Evolutionary conservation across 2,113 vertebrate genomes (phyloP).

Genomic region (Platichthys flesus): DNA sequence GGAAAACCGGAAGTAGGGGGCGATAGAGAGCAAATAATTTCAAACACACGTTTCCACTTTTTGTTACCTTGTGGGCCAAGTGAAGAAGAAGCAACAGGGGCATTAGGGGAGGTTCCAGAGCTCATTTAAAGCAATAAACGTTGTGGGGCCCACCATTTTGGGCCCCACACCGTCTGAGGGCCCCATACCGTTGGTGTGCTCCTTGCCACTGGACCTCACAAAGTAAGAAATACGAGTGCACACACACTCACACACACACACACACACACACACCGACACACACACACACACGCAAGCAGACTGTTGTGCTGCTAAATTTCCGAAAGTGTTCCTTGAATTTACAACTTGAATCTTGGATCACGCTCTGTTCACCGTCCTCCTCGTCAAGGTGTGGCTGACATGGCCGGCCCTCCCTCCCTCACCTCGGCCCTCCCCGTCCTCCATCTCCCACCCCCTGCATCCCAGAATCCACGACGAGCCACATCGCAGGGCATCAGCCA

Average conservation of each 20-base stretch:
- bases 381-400: constrained; percentile 35
- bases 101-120: too few species aligned
- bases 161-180: too few species aligned
- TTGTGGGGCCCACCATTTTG: too few species aligned
- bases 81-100: too few species aligned
- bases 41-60: too few species aligned
- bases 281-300: background rate
- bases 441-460: background rate
- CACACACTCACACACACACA: background rate
- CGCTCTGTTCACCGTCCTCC: background rate
- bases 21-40: too few species aligned
- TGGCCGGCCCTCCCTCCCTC: background rate
- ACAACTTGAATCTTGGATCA: background rate
- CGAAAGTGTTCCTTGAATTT: background rate
- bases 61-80: too few species aligned
- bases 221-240: too few species aligned
- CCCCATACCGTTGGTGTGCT: too few species aligned
- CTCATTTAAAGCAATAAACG: too few species aligned
- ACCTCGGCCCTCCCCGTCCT: background rate
- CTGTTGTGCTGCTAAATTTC: background rate
- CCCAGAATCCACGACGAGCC: constrained; percentile 46
- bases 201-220: too few species aligned
- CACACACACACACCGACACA: background rate
- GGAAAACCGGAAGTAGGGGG: too few species aligned
- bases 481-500: constrained; percentile 67